phyloP scores from a whole-genome alignment of 2,797 vertebrate species.

The Malacoraja senta region DNA sequence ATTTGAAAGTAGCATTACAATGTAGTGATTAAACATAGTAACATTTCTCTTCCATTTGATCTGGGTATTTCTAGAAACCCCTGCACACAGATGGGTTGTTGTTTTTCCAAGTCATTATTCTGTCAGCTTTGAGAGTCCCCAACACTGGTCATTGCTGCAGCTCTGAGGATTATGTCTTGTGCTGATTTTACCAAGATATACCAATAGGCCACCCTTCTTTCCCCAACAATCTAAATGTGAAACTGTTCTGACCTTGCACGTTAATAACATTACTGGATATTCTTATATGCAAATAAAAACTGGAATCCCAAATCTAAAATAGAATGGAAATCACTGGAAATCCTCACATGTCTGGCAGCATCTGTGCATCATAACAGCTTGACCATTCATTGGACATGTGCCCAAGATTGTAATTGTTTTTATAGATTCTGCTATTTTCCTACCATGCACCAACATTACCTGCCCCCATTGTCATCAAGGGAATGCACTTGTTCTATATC shows the following conservation, averaged over 20 bases:
- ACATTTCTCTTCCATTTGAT: no score
- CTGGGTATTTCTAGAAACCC: neutral
- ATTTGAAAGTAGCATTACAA: neutral
- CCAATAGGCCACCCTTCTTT: neutral
- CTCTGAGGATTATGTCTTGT: neutral
- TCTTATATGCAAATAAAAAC: neutral
- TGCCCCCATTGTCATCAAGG: no score
- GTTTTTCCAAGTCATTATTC: neutral
- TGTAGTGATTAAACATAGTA: neutral
- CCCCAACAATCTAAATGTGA: neutral
- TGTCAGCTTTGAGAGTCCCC: neutral
- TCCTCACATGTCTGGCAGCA: no score
- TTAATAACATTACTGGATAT: neutral
- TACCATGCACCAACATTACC: no score
- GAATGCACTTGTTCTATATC: no score
- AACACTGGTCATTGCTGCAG: neutral
- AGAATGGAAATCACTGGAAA: no score
- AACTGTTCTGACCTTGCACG: neutral
- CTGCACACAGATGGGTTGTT: neutral
- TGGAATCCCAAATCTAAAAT: neutral
- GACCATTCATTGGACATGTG: no score
- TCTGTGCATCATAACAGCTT: no score
- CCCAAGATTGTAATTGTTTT: no score
- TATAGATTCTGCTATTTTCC: no score
- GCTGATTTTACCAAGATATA: neutral